Conservation (phyloP, 2,113 vertebrate genomes). For the Sinocyclocheilus rhinocerous region DNA sequence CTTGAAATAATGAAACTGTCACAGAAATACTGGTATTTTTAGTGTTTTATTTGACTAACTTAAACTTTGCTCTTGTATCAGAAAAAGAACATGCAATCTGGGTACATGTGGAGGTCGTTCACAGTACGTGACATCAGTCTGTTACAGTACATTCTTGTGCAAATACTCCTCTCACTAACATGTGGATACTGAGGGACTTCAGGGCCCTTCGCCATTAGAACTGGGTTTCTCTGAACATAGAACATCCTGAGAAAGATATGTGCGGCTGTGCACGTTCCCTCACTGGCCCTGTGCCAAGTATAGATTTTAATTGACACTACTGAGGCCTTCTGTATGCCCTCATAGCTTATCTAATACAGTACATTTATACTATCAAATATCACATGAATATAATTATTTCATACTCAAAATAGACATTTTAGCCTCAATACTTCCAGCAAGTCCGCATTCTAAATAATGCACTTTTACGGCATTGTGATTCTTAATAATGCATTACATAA, state of each 20-base stretch:
- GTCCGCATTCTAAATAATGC: background rate
- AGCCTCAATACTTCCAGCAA: background rate
- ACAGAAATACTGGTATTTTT: no score
- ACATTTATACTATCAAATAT: slow-evolving; percentile 22
- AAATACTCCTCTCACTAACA: slow-evolving; percentile 27
- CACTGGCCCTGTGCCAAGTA: background rate
- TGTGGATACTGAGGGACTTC: background rate
- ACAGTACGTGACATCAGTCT: slow-evolving; percentile 48
- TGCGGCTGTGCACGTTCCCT: background rate
- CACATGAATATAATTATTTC: background rate
- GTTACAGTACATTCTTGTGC: slow-evolving; percentile 55
- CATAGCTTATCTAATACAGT: slow-evolving; percentile 17
- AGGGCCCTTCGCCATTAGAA: background rate
- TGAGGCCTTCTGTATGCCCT: background rate
- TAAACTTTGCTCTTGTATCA: slow-evolving; percentile 18
- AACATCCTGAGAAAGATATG: background rate
- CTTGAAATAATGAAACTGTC: background rate
- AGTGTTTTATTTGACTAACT: slow-evolving; percentile 38
- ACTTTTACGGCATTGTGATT: background rate
- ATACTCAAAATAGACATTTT: background rate
- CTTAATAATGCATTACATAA: background rate
- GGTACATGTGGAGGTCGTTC: slow-evolving; percentile 1
- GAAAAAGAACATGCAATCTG: slow-evolving; percentile 10
- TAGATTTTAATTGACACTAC: background rate
- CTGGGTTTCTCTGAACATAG: slow-evolving; percentile 1